Percentiles rank a stretch among this genome's conserved stretches.
Conservation (phyloP, 1,140 invertebrate species). For the Luehdorfia chinensis region DNA sequence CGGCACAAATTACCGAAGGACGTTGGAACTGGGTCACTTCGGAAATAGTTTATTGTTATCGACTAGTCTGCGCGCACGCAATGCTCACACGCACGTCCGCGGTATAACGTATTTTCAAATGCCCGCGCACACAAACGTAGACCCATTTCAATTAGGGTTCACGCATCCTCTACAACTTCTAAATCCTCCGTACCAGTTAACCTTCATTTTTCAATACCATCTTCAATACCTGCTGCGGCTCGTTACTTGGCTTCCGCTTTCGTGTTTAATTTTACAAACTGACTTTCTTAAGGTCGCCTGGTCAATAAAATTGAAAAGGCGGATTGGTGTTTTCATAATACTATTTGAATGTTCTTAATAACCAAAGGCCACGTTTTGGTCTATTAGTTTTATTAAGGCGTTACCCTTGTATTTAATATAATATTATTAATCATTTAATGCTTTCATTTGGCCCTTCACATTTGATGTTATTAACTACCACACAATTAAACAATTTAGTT, state of each 20-base stretch:
- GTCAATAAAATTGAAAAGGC: slow-evolving; percentile 65
- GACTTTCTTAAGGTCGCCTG: slow-evolving; percentile 65
- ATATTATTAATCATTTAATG: slow-evolving; percentile 15
- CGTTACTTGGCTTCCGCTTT: slow-evolving; percentile 63
- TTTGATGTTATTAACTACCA: not conserved
- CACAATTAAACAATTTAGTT: no score
- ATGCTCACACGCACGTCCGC: slow-evolving; percentile 44
- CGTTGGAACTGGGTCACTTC: slow-evolving; percentile 74
- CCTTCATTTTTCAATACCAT: slow-evolving; percentile 50
- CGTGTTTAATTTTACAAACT: slow-evolving; percentile 42
- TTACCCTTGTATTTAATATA: slow-evolving; percentile 62
- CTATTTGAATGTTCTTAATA: slow-evolving; percentile 52
- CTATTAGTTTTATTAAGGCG: slow-evolving; percentile 66
- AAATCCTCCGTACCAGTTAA: slow-evolving; percentile 49
- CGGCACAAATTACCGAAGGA: slow-evolving; percentile 74
- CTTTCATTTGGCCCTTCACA: slow-evolving; percentile 5
- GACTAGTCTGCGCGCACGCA: slow-evolving; percentile 70
- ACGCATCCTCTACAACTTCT: slow-evolving; percentile 50
- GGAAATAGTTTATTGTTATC: slow-evolving; percentile 77
- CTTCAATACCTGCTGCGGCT: slow-evolving; percentile 38
- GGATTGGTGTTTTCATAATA: slow-evolving; percentile 61
- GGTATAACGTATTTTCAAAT: slow-evolving; percentile 40
- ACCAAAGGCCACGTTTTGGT: slow-evolving; percentile 58
- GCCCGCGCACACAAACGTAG: slow-evolving; percentile 31
- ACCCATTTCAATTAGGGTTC: slow-evolving; percentile 58